Conservation (phyloP, 2,797 vertebrate species). For the Alfaro cultratus region DNA sequence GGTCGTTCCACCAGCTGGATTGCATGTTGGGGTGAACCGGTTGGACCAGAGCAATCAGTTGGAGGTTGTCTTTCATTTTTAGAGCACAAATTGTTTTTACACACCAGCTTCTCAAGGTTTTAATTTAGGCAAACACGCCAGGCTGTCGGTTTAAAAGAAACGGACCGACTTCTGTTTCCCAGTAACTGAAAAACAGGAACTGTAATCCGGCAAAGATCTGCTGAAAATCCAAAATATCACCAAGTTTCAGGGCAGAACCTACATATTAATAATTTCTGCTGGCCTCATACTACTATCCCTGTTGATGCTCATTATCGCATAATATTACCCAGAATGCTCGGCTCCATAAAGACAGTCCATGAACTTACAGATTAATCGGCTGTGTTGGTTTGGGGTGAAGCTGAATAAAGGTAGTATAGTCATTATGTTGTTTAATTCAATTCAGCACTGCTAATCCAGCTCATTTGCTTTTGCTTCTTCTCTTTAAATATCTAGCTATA, state of each 20-base stretch:
- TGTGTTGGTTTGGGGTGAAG: background rate
- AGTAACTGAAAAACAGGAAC: background rate
- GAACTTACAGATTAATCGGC: too few species aligned
- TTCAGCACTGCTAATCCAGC: background rate
- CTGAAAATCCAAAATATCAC: background rate
- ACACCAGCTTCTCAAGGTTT: background rate
- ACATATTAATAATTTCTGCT: background rate
- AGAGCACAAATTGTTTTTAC: background rate
- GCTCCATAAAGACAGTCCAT: background rate
- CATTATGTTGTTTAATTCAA: background rate
- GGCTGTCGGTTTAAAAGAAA: background rate
- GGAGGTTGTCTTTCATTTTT: background rate
- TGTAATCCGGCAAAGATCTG: background rate
- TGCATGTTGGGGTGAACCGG: conserved; percentile 9
- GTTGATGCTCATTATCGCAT: background rate
- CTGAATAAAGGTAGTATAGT: background rate
- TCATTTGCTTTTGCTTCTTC: background rate
- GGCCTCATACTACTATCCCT: background rate
- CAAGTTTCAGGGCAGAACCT: background rate
- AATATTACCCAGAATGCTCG: background rate
- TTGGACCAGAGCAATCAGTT: conserved; percentile 12
- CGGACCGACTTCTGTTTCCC: background rate
- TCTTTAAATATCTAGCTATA: background rate
- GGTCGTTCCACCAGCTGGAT: conserved; percentile 11
- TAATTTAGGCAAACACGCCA: background rate